A percentile compares a stretch with the other conserved stretches of the same genome.
Evolutionary conservation across 2,797 vertebrate genomes (phyloP).

Genomic region (Takifugu ocellatus): DNA sequence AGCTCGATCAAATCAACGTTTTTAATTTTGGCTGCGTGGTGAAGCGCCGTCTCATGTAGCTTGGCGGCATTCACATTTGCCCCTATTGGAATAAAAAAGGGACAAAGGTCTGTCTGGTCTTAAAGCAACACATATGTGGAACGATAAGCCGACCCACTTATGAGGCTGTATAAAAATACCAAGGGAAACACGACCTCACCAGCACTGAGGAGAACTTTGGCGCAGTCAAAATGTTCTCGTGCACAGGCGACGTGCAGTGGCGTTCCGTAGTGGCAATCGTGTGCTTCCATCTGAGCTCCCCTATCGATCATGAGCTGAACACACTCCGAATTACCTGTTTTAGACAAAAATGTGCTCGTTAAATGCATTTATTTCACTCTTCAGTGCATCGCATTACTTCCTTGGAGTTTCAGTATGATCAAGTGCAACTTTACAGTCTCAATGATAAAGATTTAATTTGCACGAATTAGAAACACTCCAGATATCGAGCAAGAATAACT

Average conservation of each 20-base stretch:
- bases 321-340: conserved; percentile 85
- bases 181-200: conserved; percentile 65
- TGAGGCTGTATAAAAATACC: not conserved
- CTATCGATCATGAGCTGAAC: conserved; percentile 85
- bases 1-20: conserved; percentile 84
- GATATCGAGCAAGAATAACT: no score
- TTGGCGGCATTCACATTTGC: conserved; percentile 92
- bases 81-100: conserved; percentile 64
- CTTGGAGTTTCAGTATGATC: no score
- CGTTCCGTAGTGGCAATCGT: conserved; percentile 84
- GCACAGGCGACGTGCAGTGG: conserved; percentile 92
- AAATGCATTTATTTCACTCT: not conserved
- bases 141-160: not conserved
- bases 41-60: conserved; percentile 91
- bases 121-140: not conserved
- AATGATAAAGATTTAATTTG: no score
- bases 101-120: not conserved
- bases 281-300: conserved; percentile 70
- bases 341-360: not conserved
- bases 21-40: conserved; percentile 87
- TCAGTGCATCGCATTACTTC: no score
- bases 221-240: conserved; percentile 85
- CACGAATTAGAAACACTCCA: no score
- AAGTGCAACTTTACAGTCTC: no score
- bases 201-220: conserved; percentile 85